Evolutionary conservation across 2,797 vertebrate species (phyloP), one percentile per base, ranked within the genome.

Genomic region (Pogoniulus pusillus): DNA sequence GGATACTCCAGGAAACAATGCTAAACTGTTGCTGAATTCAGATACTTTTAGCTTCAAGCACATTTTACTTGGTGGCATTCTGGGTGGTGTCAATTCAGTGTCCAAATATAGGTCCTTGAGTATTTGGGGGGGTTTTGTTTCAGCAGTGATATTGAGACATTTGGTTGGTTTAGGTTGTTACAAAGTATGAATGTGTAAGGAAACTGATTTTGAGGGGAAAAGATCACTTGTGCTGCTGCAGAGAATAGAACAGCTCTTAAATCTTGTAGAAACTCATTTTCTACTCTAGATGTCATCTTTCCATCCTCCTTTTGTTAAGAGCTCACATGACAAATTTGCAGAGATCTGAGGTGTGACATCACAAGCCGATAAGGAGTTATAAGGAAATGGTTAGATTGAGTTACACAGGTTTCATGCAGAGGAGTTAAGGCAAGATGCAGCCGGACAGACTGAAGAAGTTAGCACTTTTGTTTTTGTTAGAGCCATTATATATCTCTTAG

Each of bases 1-100:
- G 58, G 35, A 35, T 85, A 85, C 91, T 94, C 87, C 79, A 89
- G 78, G 89, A 93, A 94, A 82, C 62, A 80, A 64, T 32, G 47
- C 72, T 58, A 63, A 91, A 85, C 65, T 80, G 41, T 90, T 87
- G 69, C 75, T 82, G 58, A 73, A 79, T 88, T 88, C 68, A 76
- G 81, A 58, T 86, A 80, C 88, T 91, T 88, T 74, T 91, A 85
- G 76, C 72, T 80, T 82, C 49, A 77, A 79, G 86, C 49, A 55
- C 83, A 79, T n/a, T 76, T 88, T 94, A 86, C 86, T 93, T 88
- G 64, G n/a, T n/a, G 73, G n/a, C 70, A 20, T 10, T 8, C 62
- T 75, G 80, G 8, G 16, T 72, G 87, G 37, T 75, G 62, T 93
- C 88, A 91, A 62, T 84, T 87, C 69, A 71, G 51, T 77, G 82